Percentiles rank a stretch among this genome's conserved stretches.
Conservation (phyloP, 1,140 invertebrate species). For the Venustaconcha ellipsiformis region DNA sequence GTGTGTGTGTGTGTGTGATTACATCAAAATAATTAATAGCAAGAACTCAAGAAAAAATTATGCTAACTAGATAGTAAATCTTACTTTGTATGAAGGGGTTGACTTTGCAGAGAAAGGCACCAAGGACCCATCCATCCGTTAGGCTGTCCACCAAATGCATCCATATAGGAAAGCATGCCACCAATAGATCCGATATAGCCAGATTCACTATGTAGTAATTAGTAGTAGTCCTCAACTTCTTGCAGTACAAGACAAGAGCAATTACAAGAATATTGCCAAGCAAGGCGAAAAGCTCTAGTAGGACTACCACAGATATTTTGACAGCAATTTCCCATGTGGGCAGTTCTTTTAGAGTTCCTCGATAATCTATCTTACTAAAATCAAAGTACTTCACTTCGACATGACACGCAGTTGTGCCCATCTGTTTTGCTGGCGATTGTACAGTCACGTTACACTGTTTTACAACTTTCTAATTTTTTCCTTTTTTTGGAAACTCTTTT, state of each 20-base stretch:
- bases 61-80: constrained; percentile 11
- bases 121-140: constrained; percentile 65
- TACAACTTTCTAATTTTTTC: no score
- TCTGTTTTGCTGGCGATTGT: no score
- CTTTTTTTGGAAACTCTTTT: no score
- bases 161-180: constrained; percentile 68
- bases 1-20: no score
- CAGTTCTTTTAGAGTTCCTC: constrained; percentile 30
- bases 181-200: constrained; percentile 75
- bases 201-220: constrained; percentile 94
- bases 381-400: constrained; percentile 9
- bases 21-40: no score
- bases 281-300: constrained; percentile 53
- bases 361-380: constrained; percentile 26
- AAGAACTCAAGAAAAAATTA: no score
- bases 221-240: constrained; percentile 72
- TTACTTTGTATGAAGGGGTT: constrained; percentile 72
- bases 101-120: constrained; percentile 71
- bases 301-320: constrained; percentile 46
- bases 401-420: no score
- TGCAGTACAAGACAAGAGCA: constrained; percentile 49
- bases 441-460: no score
- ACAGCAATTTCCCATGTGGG: constrained; percentile 46
- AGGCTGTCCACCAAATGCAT: constrained; percentile 63
- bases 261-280: constrained; percentile 59